Evolutionary conservation across 2,113 vertebrate genomes (phyloP), one percentile per base, ranked within the genome.

Genomic region (Theristicus caerulescens): DNA sequence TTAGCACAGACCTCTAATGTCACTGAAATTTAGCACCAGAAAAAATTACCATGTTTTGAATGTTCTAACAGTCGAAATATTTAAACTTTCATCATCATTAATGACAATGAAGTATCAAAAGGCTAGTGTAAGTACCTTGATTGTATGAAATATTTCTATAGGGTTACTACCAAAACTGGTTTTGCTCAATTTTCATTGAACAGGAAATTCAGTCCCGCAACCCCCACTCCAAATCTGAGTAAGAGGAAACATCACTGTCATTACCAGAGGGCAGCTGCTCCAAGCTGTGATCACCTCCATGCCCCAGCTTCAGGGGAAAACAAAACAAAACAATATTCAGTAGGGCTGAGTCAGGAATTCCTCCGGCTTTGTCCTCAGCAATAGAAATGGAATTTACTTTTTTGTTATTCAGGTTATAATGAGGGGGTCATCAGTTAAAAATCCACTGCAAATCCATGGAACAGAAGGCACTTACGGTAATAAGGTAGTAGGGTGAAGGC

Each of bases 211-310:
- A 65, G 32, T 51, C 18, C 20, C 7, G 0, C 29, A 81, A 46
- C 0, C 7, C 9, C 20, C 0, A 0, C 29, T 80, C 19, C 21
- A 22, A 76, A 3, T 17, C 4, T 15, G 13, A 36, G 6, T 44
- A 58, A 81, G 27, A 76, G 46, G n/a, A 66, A 80, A 36, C 6
- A 13, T 36, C 24, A 18, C 27, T 29, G 7, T 27, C 29, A 9
- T 32, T 70, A 74, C 21, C 38, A 71, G 24, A 59, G 12, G 34
- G 31, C 66, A 89, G 38, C 65, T 85, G 44, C 40, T 52, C 36
- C 40, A 72, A 36, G 11, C 27, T 52, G 31, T 29, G 27, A 81
- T 73, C 57, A 74, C 22, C 31, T 22, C 13, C 29, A 6, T 38
- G 47, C 10, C 32, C 26, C 40, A 72, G 2, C 26, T 57, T 72